A percentile compares a stretch with the other conserved stretches of the same genome.
Conservation (phyloP, 2,797 vertebrate species). For the Takifugu rubripes region DNA sequence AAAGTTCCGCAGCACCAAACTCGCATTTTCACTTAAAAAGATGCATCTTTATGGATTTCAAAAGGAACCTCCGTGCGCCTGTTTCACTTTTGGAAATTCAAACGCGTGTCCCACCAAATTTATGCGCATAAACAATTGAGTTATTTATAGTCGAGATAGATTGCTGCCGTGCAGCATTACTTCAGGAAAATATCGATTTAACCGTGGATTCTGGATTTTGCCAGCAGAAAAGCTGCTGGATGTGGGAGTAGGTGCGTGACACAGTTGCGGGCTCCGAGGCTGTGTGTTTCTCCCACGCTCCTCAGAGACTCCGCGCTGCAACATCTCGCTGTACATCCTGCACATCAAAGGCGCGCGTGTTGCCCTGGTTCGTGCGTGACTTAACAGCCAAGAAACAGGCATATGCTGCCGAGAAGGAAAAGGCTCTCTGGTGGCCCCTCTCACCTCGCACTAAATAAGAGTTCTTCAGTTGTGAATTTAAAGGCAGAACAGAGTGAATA, state of each 20-base stretch:
- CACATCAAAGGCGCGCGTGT: constrained; percentile 19
- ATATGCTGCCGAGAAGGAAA: neutral
- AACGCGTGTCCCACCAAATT: no score
- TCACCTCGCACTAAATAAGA: no score
- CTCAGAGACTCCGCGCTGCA: constrained; percentile 40
- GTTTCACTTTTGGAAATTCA: neutral
- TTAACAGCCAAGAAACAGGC: neutral
- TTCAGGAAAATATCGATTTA: constrained; percentile 54
- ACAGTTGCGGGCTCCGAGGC: constrained; percentile 50
- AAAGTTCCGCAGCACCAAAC: no score
- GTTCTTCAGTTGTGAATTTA: no score
- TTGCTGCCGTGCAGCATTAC: neutral
- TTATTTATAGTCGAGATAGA: no score
- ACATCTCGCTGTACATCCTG: constrained; percentile 36
- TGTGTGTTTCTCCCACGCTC: constrained; percentile 67
- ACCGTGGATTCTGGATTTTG: constrained; percentile 41
- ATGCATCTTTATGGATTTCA: neutral
- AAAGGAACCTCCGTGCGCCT: no score
- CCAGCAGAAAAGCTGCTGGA: constrained; percentile 39
- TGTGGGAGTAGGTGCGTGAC: constrained; percentile 66
- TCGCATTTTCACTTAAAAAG: neutral
- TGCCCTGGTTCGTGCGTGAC: neutral
- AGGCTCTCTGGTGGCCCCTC: no score
- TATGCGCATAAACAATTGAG: no score
- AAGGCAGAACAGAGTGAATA: no score